Percentiles rank a stretch among this genome's conserved stretches.
Conservation (phyloP, 2,888 invertebrate genomes). For the Drosophila lacicola region DNA sequence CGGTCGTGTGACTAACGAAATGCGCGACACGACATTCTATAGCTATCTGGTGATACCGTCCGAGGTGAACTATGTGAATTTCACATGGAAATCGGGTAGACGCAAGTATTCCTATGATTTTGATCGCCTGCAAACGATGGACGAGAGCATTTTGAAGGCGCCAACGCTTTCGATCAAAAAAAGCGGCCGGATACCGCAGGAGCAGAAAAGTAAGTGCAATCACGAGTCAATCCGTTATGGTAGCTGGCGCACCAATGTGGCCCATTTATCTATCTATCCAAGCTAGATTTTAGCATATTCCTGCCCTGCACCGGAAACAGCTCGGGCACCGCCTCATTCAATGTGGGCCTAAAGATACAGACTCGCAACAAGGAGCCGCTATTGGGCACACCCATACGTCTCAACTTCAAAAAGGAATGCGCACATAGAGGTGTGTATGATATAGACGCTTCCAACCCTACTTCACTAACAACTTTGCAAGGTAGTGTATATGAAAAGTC, state of each 20-base stretch:
- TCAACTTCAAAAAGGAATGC: conserved; percentile 96
- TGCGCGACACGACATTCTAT: conserved; percentile 95
- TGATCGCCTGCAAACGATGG: conserved; percentile 93
- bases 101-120: conserved; percentile 95
- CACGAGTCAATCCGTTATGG: conserved; percentile 5
- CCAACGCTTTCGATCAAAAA: conserved; percentile 95
- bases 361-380: conserved; percentile 91
- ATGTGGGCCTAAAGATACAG: conserved; percentile 93
- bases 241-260: conserved; percentile 15
- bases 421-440: conserved; percentile 95
- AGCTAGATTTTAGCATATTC: conserved; percentile 93
- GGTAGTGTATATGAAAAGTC: conserved; percentile 85
- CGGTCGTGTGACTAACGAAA: conserved; percentile 93
- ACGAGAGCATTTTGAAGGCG: conserved; percentile 92
- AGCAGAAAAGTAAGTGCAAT: conserved; percentile 90
- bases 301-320: conserved; percentile 94
- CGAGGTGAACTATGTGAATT: conserved; percentile 95
- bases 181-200: conserved; percentile 93
- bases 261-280: conserved; percentile 43
- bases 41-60: conserved; percentile 95
- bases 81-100: conserved; percentile 94
- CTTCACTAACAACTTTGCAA: conserved; percentile 85
- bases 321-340: conserved; percentile 94
- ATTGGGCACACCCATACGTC: conserved; percentile 94
- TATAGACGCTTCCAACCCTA: conserved; percentile 85